Evolutionary conservation across 2,113 vertebrate species (phyloP), one percentile per base, ranked within the genome.

Genomic region (Tonatia bakeri): DNA sequence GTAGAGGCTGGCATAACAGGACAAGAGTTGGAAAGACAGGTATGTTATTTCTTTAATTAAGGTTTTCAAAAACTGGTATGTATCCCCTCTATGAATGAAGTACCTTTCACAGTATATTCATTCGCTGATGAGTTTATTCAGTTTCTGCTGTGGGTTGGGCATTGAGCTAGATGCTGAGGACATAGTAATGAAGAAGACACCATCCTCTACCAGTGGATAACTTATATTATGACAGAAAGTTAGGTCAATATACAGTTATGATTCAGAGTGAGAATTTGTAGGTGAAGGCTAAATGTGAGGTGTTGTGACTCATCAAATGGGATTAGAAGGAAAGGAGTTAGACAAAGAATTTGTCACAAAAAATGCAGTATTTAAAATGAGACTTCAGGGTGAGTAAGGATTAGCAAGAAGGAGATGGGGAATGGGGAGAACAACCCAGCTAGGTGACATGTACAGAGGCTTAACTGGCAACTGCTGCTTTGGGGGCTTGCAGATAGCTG

Each of bases 1-100:
- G 98, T 99, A 84, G 99, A 99, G 97, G 99, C 99, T 93, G 99
- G 99, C 94, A 99, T 99, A 97, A 98, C 99, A 84, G 99, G 99
- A 90, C 99, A 99, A 98, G 99, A 99, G 91, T 98, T 99, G 98
- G 99, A 99, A 98, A 99, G 99, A 98, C 98, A 99, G 99, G 99
- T 99, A 99, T 96, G 76, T 95, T 97, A 47, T 81, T 59, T 92
- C 47, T 65, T 79, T 87, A 54, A 3, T 84, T 76, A 72, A 97
- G 11, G 9, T 94, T 97, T 94, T 93, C 14, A 70, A 76, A 61
- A 91, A 96, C 73, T 11, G 38, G 26, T 79, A 0, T 87, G 3
- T 95, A 5, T 75, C 17, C 26, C 38, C 3, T 87, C 26, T 90
- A 7, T 95, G 87, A 88, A 75, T 85, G 56, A 93, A 94, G 52